Percentiles rank a stretch among this genome's conserved stretches.
These are phyloP conservation scores for Drusus annulatus DNA, from an alignment of 1,140 invertebrate species.

Conservation along the genomic window DNA sequence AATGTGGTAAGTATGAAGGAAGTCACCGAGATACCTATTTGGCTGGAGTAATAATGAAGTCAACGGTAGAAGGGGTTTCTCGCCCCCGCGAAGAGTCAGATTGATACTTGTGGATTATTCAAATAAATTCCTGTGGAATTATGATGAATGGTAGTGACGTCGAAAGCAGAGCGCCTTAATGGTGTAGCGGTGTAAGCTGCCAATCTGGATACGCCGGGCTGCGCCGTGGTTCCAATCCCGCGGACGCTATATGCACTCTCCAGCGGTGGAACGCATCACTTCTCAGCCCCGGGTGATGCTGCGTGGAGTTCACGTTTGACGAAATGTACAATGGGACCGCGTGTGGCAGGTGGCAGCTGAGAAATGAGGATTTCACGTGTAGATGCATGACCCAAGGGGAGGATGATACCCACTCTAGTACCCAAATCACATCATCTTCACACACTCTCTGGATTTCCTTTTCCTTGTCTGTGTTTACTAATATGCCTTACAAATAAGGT, in stretches of 20 bases:
- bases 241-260: conserved; percentile 24
- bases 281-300: conserved; percentile 1
- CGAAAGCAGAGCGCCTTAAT: conserved; percentile 31
- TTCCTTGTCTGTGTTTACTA: no score
- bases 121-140: conserved; percentile 41
- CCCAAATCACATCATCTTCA: no score
- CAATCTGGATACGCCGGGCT: conserved; percentile 5
- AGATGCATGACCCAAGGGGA: not conserved
- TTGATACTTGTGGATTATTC: conserved; percentile 31
- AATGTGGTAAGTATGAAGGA: not conserved
- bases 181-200: conserved; percentile 44
- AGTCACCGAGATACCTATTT: not conserved
- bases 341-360: conserved; percentile 7
- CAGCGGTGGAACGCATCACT: conserved; percentile 5
- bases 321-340: not conserved
- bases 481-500: no score
- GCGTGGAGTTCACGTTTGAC: not conserved
- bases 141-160: conserved; percentile 36
- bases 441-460: no score
- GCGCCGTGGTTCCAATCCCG: not conserved
- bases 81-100: not conserved
- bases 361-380: conserved; percentile 5
- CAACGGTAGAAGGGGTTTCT: not conserved
- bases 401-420: no score
- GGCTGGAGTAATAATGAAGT: not conserved